These are phyloP conservation scores for Protonibea diacanthus DNA, from an alignment of 2,797 vertebrate species.

Conservation along the genomic window DNA sequence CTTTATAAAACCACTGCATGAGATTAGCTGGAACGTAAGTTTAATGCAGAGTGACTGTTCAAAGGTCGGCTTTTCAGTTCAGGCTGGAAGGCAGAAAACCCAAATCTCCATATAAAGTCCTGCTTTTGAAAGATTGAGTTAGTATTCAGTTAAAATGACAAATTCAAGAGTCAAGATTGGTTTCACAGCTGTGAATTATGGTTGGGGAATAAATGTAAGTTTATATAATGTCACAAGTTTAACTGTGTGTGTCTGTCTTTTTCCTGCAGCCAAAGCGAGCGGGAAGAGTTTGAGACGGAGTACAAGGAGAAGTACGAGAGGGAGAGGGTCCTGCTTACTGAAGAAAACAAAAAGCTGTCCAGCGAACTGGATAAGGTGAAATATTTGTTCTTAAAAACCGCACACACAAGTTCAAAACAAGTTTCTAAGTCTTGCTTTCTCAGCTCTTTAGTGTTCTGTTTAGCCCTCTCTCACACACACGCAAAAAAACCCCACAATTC, in stretches of 20 bases:
- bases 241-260: constrained; percentile 38
- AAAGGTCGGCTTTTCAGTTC: neutral
- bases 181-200: constrained; percentile 27
- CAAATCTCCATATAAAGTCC: constrained; percentile 11
- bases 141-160: neutral
- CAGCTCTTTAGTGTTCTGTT: constrained; percentile 9
- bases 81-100: constrained; percentile 4
- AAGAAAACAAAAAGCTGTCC: constrained; percentile 97
- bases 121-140: constrained; percentile 6
- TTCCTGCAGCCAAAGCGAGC: constrained; percentile 90
- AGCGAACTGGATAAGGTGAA: constrained; percentile 94
- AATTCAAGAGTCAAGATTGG: constrained; percentile 1
- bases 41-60: neutral
- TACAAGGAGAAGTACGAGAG: constrained; percentile 96
- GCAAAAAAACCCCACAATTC: constrained; percentile 18
- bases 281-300: constrained; percentile 94
- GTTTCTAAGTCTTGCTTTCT: constrained; percentile 2
- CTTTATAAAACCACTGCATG: neutral
- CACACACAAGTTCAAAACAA: neutral
- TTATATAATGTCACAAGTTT: constrained; percentile 17
- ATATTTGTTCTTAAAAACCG: constrained; percentile 10
- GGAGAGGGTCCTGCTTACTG: constrained; percentile 89
- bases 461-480: constrained; percentile 2
- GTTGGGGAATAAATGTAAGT: constrained; percentile 23
- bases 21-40: neutral